Base-by-base conservation (phyloP, 2,888 invertebrate genomes). In the Notodonta ziczac region DNA sequence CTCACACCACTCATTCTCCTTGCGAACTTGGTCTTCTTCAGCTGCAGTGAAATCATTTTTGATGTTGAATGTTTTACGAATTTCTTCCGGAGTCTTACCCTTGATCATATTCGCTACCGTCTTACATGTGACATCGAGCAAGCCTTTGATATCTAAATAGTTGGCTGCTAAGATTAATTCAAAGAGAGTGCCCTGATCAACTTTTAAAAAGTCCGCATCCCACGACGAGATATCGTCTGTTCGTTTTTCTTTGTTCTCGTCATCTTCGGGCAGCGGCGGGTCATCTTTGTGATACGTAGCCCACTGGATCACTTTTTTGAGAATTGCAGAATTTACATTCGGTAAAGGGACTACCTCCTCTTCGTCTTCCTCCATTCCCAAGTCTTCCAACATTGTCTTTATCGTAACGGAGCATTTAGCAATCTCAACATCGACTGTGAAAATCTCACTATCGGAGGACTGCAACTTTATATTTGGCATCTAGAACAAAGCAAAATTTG, bases 201-300 rank as follows among this genome's bases (percentile, higher is more conserved):
- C 99, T 95, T 99, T 99, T 9, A 99, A 93, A 83, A 99, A 99
- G 87, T 99, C 99, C 0, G 98, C 98, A 94, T 99, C 99, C 99
- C 99, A 99, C 0, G 98, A 98, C 35, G 98, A 98, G 74, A 99
- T 99, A 84, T 99, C 99, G 86, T 99, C 99, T 0, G 99, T 99
- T n/a, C 99, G 94, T 83, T 99, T 99, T 84, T 99, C 98, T 87
- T 98, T 98, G 88, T 98, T 98, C 85, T 99, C 99, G 82, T 99
- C 99, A 80, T 99, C 99, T 88, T 99, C 99, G 9, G 98, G 97
- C 78, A 98, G 96, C 61, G 98, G 98, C 35, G 98, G 98, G 87
- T 99, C 99, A 82, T 99, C 97, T 91, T 98, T 98, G 86, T 98
- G 98, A 78, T 97, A 98, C 0, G 97, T 97, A 0, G 98, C 98